Conservation (phyloP, 2,113 vertebrate species). For the Tychaedon coryphoeus region DNA sequence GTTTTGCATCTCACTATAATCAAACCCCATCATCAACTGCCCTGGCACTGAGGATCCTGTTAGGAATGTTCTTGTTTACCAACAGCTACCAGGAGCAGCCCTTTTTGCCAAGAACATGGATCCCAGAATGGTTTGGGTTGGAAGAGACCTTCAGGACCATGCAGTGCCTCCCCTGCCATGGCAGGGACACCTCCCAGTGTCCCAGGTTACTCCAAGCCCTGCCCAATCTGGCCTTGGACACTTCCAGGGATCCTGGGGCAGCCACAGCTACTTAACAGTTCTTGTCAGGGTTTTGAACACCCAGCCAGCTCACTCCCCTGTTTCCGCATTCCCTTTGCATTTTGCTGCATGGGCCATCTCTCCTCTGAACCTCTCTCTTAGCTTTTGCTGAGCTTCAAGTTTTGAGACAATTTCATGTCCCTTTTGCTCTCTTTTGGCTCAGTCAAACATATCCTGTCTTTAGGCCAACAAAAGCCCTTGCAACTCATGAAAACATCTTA, state of each 20-base stretch:
- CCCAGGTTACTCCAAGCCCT: rapidly evolving
- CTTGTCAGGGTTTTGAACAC: not conserved
- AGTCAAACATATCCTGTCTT: not conserved
- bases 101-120: not conserved
- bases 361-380: not conserved
- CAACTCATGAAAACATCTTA: not conserved
- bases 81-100: not conserved
- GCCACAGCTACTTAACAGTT: not conserved
- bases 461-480: not conserved
- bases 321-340: not conserved
- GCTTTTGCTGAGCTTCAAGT: not conserved
- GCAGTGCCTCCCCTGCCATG: rapidly evolving
- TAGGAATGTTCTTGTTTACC: not conserved
- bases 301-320: not conserved
- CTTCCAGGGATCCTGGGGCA: not conserved
- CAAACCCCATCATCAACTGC: not conserved
- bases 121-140: not conserved
- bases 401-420: not conserved
- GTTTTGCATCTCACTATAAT: not conserved
- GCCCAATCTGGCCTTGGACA: rapidly evolving
- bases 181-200: rapidly evolving
- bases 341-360: not conserved
- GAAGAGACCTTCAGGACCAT: not conserved
- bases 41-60: not conserved
- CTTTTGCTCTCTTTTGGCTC: not conserved